Base-by-base conservation (phyloP, 2,888 invertebrate species). In the Chaetogeoica ovagalla region DNA sequence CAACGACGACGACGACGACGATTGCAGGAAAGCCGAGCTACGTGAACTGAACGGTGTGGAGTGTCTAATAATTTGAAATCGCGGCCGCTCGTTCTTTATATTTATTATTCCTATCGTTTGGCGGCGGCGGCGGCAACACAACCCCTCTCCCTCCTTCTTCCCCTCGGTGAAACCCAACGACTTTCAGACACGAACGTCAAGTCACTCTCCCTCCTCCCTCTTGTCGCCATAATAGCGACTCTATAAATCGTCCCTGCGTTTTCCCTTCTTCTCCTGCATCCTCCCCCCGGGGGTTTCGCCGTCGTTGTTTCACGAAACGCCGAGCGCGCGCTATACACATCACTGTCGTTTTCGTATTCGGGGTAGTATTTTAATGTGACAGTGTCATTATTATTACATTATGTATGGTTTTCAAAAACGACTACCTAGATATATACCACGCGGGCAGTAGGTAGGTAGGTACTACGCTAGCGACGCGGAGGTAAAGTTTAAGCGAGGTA, bases 301-400 rank as follows among this genome's bases (percentile, higher is more conserved):
- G 48, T 59, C 66, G 23, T n/a, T 62, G 65, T 68, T 59, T 72
- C 37, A 0, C 43, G 19, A 72, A 60, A 72, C 59, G 23, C 17
- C n/a, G 60, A 17, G 48, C 30, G 19, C 69, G 69, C n/a, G n/a
- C n/a, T 52, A 30, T 30, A 30, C 30, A 30, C 52, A 30, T 21
- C 76, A 55, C 21, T 62, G 23, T 17, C 37, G 70, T 37, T 8
- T n/a, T 52, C 69, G 52, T 48, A 11, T 48, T 48, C 48, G 13
- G 17, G 11, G 68, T 69, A 52, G 60, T 23, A 23, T 72, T 57
- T 65, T 79, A 79, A 79, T 79, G 71, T 71, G 79, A 79, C 79
- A 79, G 79, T 79, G 79, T 79, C 79, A 57, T 79, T 76, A 76
- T 76, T 57, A 76, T 76, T 43, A n/a, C 43, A 37, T 63, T 55